A percentile compares a stretch with the other conserved stretches of the same genome.
Evolutionary conservation across 2,888 invertebrate genomes (phyloP).

Genomic region (Spialia ferax): DNA sequence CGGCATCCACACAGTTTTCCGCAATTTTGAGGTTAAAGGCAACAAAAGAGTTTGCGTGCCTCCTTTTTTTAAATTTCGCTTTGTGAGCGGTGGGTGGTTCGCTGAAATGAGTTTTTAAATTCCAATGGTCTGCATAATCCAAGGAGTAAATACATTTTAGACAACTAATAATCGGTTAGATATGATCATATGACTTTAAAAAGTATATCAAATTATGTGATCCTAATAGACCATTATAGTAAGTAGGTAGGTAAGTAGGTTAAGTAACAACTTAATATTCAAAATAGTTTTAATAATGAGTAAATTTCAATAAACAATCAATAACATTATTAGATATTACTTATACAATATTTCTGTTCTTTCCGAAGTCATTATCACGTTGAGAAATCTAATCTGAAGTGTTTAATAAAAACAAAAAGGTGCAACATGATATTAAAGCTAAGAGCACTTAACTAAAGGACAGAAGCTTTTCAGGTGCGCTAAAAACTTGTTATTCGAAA

Average conservation of each 20-base stretch:
- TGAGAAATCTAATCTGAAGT: neutral
- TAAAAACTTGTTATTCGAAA: conserved; percentile 22
- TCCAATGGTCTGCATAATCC: neutral
- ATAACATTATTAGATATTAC: no score
- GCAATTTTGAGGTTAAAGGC: conserved; percentile 25
- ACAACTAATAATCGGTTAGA: no score
- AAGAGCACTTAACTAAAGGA: conserved; percentile 10
- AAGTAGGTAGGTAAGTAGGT: no score
- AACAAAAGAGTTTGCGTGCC: conserved; percentile 18
- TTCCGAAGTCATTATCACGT: neutral
- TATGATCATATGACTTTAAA: no score
- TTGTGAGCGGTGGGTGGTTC: neutral
- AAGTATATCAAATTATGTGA: no score
- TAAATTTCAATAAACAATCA: no score
- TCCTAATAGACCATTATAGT: no score
- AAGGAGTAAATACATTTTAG: no score
- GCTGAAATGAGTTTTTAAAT: neutral
- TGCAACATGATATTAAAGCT: conserved; percentile 13
- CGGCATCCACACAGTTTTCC: conserved; percentile 15
- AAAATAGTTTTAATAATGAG: no score
- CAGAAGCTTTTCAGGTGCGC: conserved; percentile 5
- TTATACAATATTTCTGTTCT: neutral
- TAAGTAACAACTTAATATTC: no score
- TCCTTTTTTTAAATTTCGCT: neutral
- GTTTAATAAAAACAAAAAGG: conserved; percentile 28